Base-by-base conservation (phyloP, 2,797 vertebrate species). In the Malacoctenus gilli region DNA sequence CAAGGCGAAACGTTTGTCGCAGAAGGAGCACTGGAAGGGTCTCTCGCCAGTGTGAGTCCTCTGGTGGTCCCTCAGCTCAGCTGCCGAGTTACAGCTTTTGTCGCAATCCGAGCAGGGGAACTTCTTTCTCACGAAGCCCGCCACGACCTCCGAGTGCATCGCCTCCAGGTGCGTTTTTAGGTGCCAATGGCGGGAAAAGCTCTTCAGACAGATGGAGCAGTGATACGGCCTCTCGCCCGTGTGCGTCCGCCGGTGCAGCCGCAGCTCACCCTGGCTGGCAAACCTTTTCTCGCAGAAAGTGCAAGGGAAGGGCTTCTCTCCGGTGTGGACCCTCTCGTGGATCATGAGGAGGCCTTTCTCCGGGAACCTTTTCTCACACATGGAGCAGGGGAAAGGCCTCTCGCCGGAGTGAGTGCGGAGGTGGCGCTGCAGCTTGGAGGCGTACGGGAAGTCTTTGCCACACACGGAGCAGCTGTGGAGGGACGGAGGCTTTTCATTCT, bases 341-440 rank as follows among this genome's bases (percentile, higher is more conserved):
- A 90, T 89, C 86, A 90, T 88, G 14, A 90, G 86, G 32, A 89
- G 81, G 10, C 86, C 89, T 57, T 90, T 89, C 41, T 91, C 87
- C 0, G 88, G 86, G 32, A 91, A 91, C 15, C 87, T 75, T 68
- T 90, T 91, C 50, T 87, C 84, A n/a, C 89, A 91, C 82, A 86
- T 75, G 8, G 85, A 78, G 71, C 89, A 91, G 4, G 86, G 85
- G 68, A 88, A 91, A 9, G 89, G 89, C 39, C 85, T 75, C 75
- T 91, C 89, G 23, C 89, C 89, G 0, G 89, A 89, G 72, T 91
- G 89, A 2, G 87, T 89, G 3, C 89, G 85, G 19, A 90, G 69
- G 72, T 91, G 88, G 15, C 88, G 83, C 62, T 90, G 87, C 4
- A 89, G 85, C 39, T 90, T 90, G 8, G 89, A 90, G 37, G 87